Evolutionary conservation across 2,113 vertebrate genomes (phyloP).

Genomic region (Erythrolamprus reginae): DNA sequence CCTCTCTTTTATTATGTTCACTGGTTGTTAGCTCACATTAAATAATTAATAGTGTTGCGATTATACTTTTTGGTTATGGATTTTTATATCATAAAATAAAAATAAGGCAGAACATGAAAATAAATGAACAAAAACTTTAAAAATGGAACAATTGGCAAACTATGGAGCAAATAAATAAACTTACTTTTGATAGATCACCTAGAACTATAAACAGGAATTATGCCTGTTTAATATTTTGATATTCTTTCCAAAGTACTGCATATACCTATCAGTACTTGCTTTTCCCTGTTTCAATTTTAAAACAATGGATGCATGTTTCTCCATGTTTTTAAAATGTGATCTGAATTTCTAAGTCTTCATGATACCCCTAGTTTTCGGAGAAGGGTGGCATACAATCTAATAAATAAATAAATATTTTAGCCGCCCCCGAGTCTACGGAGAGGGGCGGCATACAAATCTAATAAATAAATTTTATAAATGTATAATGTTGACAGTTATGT

Average conservation of each 20-base stretch:
- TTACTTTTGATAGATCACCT: neutral
- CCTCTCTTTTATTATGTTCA: neutral
- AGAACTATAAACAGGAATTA: neutral
- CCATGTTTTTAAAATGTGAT: neutral
- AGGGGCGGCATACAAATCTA: too few relatives aligned
- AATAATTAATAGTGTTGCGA: neutral
- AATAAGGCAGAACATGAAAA: neutral
- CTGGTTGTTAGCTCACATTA: neutral
- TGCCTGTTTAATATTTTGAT: neutral
- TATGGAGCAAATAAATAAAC: neutral
- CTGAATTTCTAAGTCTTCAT: neutral
- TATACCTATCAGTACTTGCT: neutral
- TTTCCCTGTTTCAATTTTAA: neutral
- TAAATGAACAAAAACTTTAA: neutral
- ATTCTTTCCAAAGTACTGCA: neutral
- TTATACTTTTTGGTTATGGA: neutral
- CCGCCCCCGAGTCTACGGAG: too few relatives aligned
- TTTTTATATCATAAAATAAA: neutral
- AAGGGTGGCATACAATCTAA: too few relatives aligned
- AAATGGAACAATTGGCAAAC: neutral
- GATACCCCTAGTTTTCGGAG: too few relatives aligned
- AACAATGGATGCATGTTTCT: neutral
- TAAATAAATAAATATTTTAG: too few relatives aligned
- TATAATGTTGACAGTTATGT: neutral
- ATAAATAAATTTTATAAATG: neutral